phyloP scores from a whole-genome alignment of 1,140 invertebrate species.

The Procambarus clarkii region DNA sequence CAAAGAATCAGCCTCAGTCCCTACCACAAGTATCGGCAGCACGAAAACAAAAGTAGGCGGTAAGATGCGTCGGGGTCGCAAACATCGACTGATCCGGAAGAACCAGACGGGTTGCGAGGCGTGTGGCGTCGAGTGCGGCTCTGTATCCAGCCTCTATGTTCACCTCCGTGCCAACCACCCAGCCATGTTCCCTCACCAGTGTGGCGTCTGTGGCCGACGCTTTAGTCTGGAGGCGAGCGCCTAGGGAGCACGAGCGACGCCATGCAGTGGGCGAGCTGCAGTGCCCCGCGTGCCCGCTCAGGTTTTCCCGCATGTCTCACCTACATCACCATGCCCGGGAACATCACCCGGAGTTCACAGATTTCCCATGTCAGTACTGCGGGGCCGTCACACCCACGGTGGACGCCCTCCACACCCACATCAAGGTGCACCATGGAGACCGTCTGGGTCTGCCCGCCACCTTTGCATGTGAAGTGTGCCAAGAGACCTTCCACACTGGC shows the following conservation, averaged over 20 bases:
- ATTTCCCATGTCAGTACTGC: conserved; percentile 60
- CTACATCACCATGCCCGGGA: conserved; percentile 45
- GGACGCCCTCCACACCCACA: conserved; percentile 60
- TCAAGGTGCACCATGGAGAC: conserved; percentile 62
- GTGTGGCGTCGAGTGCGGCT: conserved; percentile 53
- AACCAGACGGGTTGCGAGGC: conserved; percentile 48
- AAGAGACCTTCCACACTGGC: conserved; percentile 60
- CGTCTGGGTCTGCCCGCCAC: conserved; percentile 41
- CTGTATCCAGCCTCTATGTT: conserved; percentile 50
- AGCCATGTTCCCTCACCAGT: conserved; percentile 46
- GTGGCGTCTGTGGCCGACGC: conserved; percentile 48
- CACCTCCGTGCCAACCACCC: conserved; percentile 44
- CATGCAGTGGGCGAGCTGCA: conserved; percentile 57
- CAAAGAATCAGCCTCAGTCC: not conserved
- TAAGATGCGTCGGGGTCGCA: conserved; percentile 24
- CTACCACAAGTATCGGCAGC: not conserved
- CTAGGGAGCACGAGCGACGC: conserved; percentile 60
- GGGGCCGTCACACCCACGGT: conserved; percentile 52
- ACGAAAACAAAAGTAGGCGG: not conserved
- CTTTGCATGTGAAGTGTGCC: conserved; percentile 49
- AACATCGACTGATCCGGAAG: conserved; percentile 35
- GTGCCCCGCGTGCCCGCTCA: conserved; percentile 56
- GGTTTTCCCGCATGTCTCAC: conserved; percentile 53
- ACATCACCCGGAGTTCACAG: conserved; percentile 49
- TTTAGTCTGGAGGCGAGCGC: conserved; percentile 53